Conservation (phyloP, 2,888 invertebrate genomes). For the Ceraclea dissimilis region DNA sequence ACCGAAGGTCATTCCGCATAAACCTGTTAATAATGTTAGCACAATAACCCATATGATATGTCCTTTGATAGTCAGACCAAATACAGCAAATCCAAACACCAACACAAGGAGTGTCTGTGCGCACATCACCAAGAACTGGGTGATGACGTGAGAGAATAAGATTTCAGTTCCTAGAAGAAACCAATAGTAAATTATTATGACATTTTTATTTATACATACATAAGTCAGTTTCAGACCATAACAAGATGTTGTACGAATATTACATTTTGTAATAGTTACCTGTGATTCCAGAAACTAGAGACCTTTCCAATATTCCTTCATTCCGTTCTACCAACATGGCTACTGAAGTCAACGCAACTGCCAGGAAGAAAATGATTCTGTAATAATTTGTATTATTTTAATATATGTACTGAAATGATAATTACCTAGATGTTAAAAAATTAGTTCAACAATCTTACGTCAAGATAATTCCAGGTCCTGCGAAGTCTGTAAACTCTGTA, state of each 20-base stretch:
- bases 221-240: too few species aligned
- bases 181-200: not conserved
- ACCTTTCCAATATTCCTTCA: conserved; percentile 84
- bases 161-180: conserved; percentile 53
- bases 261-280: conserved; percentile 31
- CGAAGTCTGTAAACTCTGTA: conserved; percentile 89
- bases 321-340: conserved; percentile 84
- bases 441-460: conserved; percentile 54
- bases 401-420: not conserved
- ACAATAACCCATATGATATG: conserved; percentile 77
- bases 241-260: too few species aligned
- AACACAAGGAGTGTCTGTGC: conserved; percentile 88
- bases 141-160: conserved; percentile 86
- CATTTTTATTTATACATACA: not conserved
- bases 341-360: conserved; percentile 86
- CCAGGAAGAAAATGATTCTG: conserved; percentile 89
- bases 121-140: conserved; percentile 92
- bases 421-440: not conserved
- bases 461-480: conserved; percentile 85
- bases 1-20: conserved; percentile 94
- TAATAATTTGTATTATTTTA: too few species aligned
- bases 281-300: conserved; percentile 76
- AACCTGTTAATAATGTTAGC: conserved; percentile 74
- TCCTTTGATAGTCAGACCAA: conserved; percentile 84
- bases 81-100: conserved; percentile 85